Base-by-base conservation (phyloP, 1,140 invertebrate species). In the Euura lappo region DNA sequence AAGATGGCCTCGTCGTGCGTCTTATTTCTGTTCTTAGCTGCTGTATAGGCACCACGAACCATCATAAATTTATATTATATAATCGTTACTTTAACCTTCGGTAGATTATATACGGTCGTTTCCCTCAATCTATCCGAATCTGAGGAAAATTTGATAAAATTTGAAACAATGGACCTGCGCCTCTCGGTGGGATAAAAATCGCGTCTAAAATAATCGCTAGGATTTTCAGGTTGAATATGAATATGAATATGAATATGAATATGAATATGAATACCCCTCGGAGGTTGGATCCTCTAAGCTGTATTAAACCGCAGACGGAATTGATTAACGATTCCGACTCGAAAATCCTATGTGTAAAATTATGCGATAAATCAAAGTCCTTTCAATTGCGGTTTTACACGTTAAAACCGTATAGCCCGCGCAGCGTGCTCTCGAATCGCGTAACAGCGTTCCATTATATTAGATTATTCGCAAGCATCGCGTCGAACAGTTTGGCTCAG, bases 321-420 rank as follows among this genome's bases (percentile, higher is more conserved):
- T 60, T 60, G 51, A 60, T 60, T 60, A 11, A 60, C 51, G 8
- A 11, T 60, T 60, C 51, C 7, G 7, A 60, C 8, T 5, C 8
- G 13, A 11, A 60, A 5, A 60, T n/a, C 51, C 10, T 60, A 6
- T 60, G 51, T 60, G 51, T 60, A 60, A 60, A 60, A 60, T 60
- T 60, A 60, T 8, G 51, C 51, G 51, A 60, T 60, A 60, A 60
- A 60, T 60, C 51, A 60, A 60, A 60, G 51, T 5, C 51, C 51
- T 60, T 60, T 60, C 51, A 60, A 60, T 60, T 60, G 51, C 51
- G 28, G 28, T 60, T 60, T 60, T n/a, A 60, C 51, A 60, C 51
- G 5, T 60, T 11, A 8, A 60, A 60, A 11, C 51, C 51, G 51
- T 6, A n/a, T 6, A 3, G 28, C 1, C 28, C 28, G 28, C 28